Conservation (phyloP, 2,113 vertebrate species). For the Lagopus muta region DNA sequence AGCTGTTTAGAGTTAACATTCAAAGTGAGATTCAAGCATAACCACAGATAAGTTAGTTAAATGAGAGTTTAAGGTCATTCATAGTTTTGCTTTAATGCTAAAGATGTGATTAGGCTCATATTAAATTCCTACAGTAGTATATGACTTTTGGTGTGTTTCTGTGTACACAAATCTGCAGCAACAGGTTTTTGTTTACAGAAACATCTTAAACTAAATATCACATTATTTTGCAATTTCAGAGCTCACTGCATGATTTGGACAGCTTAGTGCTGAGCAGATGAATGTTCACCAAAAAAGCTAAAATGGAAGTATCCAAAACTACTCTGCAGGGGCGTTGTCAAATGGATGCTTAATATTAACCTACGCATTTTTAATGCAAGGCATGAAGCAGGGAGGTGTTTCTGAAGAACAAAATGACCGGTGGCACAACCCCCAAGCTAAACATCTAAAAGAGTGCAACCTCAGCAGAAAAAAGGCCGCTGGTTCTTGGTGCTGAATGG, state of each 20-base stretch:
- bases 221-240: background rate
- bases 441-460: background rate
- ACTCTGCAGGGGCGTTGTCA: background rate
- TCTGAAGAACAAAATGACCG: background rate
- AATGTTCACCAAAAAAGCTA: background rate
- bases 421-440: background rate
- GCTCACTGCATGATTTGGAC: background rate
- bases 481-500: background rate
- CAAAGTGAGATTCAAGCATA: slow-evolving; percentile 84
- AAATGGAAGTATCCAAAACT: background rate
- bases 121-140: background rate
- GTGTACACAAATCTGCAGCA: background rate
- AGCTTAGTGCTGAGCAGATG: fast-evolving
- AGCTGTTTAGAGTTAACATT: slow-evolving; percentile 89
- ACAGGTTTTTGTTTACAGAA: background rate
- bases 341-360: background rate
- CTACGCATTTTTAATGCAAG: background rate
- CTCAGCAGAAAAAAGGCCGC: background rate
- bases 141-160: background rate
- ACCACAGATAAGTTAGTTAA: slow-evolving; percentile 82
- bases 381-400: background rate
- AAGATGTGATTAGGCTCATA: slow-evolving; percentile 15
- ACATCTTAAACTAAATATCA: background rate
- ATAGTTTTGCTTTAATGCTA: slow-evolving; percentile 61
- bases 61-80: slow-evolving; percentile 78